These are phyloP conservation scores for Lycaon pictus DNA, from an alignment of 2,113 vertebrate species.

Conservation along the genomic window DNA sequence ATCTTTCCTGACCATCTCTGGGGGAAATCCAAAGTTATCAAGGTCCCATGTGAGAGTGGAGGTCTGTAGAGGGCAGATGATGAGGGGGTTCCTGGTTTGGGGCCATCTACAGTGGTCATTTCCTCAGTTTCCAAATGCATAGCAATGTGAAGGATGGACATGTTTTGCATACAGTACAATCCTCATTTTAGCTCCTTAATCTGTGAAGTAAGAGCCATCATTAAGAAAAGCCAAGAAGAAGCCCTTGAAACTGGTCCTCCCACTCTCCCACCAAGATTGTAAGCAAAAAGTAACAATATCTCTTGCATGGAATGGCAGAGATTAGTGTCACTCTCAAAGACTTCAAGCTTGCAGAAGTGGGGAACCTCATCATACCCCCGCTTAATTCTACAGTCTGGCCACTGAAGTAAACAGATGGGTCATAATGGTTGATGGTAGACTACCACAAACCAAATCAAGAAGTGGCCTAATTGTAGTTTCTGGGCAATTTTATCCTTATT, in stretches of 20 bases:
- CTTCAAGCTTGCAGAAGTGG: not conserved
- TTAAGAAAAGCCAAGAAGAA: not conserved
- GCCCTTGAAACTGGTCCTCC: not conserved
- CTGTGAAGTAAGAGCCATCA: not conserved
- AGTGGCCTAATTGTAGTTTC: not conserved
- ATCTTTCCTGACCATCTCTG: not conserved
- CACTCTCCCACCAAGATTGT: accelerated
- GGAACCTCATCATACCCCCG: too few relatives aligned
- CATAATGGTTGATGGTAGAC: not conserved
- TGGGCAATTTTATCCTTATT: not conserved
- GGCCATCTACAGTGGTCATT: not conserved
- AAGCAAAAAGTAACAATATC: not conserved
- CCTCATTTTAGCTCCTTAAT: not conserved
- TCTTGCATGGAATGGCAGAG: not conserved
- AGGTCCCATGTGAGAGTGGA: not conserved
- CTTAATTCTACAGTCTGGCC: not conserved
- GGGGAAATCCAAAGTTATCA: not conserved
- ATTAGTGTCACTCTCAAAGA: not conserved
- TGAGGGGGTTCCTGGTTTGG: not conserved
- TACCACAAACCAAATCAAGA: not conserved
- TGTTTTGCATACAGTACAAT: not conserved
- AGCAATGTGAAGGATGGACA: not conserved
- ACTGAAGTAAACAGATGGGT: not conserved
- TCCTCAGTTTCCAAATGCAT: not conserved
- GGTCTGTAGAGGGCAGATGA: not conserved